These are phyloP conservation scores for Eonycteris spelaea DNA, from an alignment of 2,113 vertebrate genomes.

Conservation along the genomic window DNA sequence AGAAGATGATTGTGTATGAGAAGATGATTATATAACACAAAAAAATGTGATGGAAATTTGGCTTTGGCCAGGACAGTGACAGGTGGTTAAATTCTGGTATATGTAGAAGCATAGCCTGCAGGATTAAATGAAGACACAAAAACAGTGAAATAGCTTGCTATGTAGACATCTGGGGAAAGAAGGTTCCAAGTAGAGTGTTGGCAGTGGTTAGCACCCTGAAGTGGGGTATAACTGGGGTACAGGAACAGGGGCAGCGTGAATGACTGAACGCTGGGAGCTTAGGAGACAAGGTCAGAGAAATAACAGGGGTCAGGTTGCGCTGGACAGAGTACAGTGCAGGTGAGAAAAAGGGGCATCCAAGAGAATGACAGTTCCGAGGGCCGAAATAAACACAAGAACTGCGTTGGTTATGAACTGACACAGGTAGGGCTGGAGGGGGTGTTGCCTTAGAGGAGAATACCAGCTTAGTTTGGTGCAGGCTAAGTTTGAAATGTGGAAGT, in stretches of 20 bases:
- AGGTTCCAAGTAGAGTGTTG: not conserved
- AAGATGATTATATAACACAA: not conserved
- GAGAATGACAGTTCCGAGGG: too few species aligned
- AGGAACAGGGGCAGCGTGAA: not conserved
- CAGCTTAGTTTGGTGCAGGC: too few species aligned
- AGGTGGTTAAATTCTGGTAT: not conserved
- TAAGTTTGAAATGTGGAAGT: not conserved
- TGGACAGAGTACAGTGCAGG: fast-evolving
- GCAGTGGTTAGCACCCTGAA: not conserved
- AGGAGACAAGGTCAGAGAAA: not conserved
- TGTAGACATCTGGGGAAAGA: not conserved
- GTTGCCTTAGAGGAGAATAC: not conserved
- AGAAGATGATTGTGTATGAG: not conserved
- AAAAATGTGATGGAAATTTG: not conserved
- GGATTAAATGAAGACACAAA: not conserved
- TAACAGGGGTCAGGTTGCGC: not conserved
- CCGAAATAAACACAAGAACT: not conserved
- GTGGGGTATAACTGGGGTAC: fast-evolving
- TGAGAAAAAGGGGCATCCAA: not conserved
- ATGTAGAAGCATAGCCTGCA: not conserved
- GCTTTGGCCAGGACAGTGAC: not conserved
- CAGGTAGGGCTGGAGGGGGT: not conserved
- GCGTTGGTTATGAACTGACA: not conserved
- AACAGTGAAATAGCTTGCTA: not conserved
- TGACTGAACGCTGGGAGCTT: fast-evolving